Conservation (phyloP, 2,797 vertebrate genomes). For the Ceryle rudis region DNA sequence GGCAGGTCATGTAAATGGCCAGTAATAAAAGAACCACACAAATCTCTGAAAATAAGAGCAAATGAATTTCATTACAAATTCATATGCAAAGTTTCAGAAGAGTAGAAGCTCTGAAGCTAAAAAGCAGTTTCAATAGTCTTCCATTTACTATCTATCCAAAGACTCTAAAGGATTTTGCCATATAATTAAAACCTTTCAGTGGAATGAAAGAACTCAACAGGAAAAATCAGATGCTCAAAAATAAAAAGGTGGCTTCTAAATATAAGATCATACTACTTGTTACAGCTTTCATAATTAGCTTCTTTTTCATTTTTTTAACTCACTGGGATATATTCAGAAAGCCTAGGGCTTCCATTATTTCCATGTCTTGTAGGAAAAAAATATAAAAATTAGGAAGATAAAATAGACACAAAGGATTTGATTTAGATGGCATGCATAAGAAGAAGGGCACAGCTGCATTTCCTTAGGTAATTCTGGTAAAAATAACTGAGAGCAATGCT, state of each 20-base stretch:
- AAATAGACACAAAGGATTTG: slow-evolving; percentile 48
- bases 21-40: not conserved
- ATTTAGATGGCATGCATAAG: slow-evolving; percentile 27
- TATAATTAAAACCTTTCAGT: not conserved
- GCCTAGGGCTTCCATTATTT: slow-evolving; percentile 13
- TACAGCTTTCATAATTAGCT: slow-evolving; percentile 1
- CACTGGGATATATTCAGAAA: slow-evolving; percentile 16
- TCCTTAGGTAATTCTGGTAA: slow-evolving; percentile 41
- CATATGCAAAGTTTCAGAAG: not conserved
- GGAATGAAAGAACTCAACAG: not conserved
- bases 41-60: not conserved
- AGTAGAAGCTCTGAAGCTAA: not conserved
- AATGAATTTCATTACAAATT: not conserved
- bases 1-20: not conserved
- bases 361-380: not conserved
- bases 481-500: slow-evolving; percentile 28
- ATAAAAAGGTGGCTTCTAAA: slow-evolving; percentile 25
- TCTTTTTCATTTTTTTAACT: slow-evolving; percentile 9
- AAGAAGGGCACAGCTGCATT: slow-evolving; percentile 31
- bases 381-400: not conserved
- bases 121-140: not conserved
- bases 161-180: not conserved
- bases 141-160: not conserved
- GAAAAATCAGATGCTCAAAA: slow-evolving; percentile 34
- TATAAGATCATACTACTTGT: not conserved